phyloP scores from a whole-genome alignment of 2,888 invertebrate species.

The Scaeva pyrastri region DNA sequence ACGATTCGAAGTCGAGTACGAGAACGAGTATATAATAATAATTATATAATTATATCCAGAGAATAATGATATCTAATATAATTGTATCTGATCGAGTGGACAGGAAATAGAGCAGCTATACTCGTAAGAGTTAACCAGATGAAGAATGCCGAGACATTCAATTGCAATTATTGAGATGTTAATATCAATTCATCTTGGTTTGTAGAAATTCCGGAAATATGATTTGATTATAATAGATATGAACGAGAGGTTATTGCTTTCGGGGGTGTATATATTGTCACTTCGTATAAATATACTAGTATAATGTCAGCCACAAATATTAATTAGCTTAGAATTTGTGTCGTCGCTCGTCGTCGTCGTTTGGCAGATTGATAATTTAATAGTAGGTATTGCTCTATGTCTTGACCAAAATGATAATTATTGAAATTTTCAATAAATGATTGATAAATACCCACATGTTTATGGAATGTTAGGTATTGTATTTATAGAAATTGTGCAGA shows the following conservation, averaged over 20 bases:
- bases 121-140: too few species aligned
- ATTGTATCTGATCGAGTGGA: constrained; percentile 16
- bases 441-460: background rate
- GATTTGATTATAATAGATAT: background rate
- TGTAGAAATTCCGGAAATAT: constrained; percentile 7
- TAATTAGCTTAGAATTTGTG: constrained; percentile 9
- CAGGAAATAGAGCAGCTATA: too few species aligned
- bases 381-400: background rate
- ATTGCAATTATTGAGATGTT: background rate
- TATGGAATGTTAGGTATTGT: background rate
- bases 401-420: background rate
- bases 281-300: background rate
- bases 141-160: background rate
- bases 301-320: constrained; percentile 2
- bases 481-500: background rate
- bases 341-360: background rate
- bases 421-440: constrained; percentile 1
- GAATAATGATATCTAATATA: too few species aligned
- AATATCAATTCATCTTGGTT: constrained; percentile 4
- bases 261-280: constrained; percentile 10
- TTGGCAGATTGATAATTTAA: background rate
- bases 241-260: constrained; percentile 3
- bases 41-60: constrained; percentile 7
- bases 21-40: too few species aligned
- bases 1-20: too few species aligned